Conservation (phyloP, 1,140 invertebrate genomes). For the Bursaphelenchus mucronatus region DNA sequence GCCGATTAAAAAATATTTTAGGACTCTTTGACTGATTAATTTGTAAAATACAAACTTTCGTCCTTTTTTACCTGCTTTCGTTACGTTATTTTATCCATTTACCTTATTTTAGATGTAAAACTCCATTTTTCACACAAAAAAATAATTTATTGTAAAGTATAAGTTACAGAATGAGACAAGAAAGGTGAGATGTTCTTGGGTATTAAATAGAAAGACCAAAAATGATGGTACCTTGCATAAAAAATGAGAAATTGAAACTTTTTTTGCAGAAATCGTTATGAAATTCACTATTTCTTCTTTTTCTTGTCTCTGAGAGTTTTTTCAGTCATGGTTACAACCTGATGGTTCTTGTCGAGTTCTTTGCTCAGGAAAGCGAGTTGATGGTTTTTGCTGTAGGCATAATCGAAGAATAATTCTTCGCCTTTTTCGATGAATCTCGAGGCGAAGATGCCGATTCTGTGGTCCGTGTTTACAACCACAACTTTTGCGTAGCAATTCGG, state of each 20-base stretch:
- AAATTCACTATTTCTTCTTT: not conserved
- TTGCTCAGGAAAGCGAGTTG: slow-evolving; percentile 19
- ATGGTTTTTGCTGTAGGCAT: slow-evolving; percentile 52
- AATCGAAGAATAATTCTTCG: slow-evolving; percentile 74
- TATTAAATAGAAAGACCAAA: not conserved
- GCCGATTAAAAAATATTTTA: no score
- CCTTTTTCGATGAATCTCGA: slow-evolving; percentile 90
- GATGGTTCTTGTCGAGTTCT: slow-evolving; percentile 7
- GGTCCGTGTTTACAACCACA: slow-evolving; percentile 99
- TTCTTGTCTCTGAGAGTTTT: slow-evolving; percentile 16
- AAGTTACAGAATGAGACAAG: not conserved
- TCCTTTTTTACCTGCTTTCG: no score
- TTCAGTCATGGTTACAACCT: slow-evolving; percentile 10
- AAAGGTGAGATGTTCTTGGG: not conserved
- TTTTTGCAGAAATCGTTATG: not conserved
- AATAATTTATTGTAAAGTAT: no score
- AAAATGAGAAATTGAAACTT: not conserved
- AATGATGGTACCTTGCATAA: not conserved
- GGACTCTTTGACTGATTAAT: no score
- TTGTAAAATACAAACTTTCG: no score
- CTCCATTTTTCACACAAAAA: no score
- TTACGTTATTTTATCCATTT: no score
- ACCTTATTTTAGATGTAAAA: no score
- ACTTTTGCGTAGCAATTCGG: slow-evolving; percentile 94
- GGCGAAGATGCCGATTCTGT: slow-evolving; percentile 98